phyloP scores from a whole-genome alignment of 2,797 vertebrate species.

The Botia almorhae region DNA sequence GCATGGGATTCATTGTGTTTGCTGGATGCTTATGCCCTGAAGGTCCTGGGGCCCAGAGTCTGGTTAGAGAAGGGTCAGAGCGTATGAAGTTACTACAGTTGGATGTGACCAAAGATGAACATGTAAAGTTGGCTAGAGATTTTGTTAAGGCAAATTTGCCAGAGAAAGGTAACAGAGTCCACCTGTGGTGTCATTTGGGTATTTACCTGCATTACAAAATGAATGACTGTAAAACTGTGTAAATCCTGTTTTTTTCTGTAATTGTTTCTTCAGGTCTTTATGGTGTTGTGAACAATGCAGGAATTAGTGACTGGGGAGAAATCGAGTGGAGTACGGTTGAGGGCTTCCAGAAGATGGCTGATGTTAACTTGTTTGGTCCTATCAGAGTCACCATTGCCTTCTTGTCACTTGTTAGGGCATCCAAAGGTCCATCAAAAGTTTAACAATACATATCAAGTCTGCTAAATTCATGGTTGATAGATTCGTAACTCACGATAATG shows the following conservation, averaged over 20 bases:
- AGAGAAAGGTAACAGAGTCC: conserved; percentile 64
- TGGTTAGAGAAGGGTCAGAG: conserved; percentile 58
- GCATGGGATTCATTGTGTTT: conserved; percentile 71
- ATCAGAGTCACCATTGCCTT: conserved; percentile 79
- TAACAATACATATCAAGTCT: not conserved
- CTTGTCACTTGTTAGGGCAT: conserved; percentile 77
- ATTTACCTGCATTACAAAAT: not conserved
- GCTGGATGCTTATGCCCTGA: conserved; percentile 69
- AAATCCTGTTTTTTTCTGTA: not conserved
- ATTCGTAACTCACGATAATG: too few species aligned
- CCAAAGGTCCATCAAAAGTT: conserved; percentile 72
- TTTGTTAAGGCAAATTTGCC: conserved; percentile 66
- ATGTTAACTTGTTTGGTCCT: conserved; percentile 79
- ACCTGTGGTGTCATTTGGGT: not conserved
- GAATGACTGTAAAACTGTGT: not conserved
- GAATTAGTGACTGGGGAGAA: conserved; percentile 79
- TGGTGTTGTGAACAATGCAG: conserved; percentile 84
- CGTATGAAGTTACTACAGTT: conserved; percentile 67
- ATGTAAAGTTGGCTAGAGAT: conserved; percentile 64
- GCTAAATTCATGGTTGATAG: not conserved
- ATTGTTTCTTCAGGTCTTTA: conserved; percentile 73
- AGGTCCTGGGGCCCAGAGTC: conserved; percentile 63
- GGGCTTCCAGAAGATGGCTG: conserved; percentile 71
- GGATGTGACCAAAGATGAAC: conserved; percentile 69
- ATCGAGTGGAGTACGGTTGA: conserved; percentile 80